Percentiles rank a stretch among this genome's conserved stretches.
Conservation (phyloP, 2,888 invertebrate species). For the Melinaea menophilus region DNA sequence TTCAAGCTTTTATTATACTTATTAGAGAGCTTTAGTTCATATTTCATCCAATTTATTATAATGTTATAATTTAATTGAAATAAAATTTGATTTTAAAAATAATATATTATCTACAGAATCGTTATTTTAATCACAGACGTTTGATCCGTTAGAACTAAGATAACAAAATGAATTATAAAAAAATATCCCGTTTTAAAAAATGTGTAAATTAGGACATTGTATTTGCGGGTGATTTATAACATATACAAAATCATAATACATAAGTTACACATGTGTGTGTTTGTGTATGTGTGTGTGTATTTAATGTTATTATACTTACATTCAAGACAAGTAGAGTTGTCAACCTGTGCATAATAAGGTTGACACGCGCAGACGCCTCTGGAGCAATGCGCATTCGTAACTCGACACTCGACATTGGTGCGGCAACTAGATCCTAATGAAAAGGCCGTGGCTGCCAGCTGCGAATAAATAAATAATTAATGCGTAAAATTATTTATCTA, state of each 20-base stretch:
- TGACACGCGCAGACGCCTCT: slow-evolving; percentile 87
- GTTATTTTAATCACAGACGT: background rate
- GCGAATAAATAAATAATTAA: slow-evolving; percentile 18
- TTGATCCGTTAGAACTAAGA: background rate
- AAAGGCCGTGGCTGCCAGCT: slow-evolving; percentile 19
- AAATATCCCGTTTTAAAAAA: background rate
- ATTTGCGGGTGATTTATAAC: too few species aligned
- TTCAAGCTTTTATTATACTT: background rate
- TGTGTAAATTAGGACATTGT: too few species aligned
- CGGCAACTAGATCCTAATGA: slow-evolving; percentile 79
- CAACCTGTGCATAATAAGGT: slow-evolving; percentile 88
- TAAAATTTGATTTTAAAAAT: background rate
- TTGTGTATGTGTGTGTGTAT: background rate
- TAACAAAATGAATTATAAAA: background rate
- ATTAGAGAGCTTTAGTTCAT: background rate
- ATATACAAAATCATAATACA: background rate
- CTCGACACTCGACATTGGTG: slow-evolving; percentile 80
- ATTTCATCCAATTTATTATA: background rate
- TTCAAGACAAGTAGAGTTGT: slow-evolving; percentile 88
- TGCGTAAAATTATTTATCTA: too few species aligned
- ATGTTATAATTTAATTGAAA: background rate
- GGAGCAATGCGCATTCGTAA: slow-evolving; percentile 80
- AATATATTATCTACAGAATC: background rate
- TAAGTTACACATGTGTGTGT: background rate
- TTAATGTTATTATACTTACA: slow-evolving; percentile 78